Evolutionary conservation across 2,113 vertebrate species (phyloP).

Genomic region (Sebastes schlegelii): DNA sequence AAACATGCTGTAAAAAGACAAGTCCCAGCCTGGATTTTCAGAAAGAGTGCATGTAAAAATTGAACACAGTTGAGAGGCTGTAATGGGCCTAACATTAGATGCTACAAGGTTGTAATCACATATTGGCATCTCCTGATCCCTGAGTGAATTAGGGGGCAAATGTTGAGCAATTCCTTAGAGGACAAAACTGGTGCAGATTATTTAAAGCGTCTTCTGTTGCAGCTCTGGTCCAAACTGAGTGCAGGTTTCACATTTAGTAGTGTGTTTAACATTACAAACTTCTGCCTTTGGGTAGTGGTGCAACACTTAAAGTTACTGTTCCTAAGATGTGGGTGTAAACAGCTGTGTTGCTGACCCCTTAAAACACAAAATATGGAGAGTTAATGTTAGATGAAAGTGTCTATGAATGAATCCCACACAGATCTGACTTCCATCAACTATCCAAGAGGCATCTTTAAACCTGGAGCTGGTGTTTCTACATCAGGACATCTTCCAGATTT

Average conservation of each 20-base stretch:
- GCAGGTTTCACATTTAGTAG: conserved; percentile 3
- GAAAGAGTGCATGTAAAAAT: neutral
- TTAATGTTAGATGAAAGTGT: neutral
- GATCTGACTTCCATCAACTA: neutral
- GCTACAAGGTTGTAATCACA: neutral
- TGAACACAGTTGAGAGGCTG: neutral
- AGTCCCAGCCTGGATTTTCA: neutral
- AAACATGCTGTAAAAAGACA: neutral
- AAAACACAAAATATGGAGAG: neutral
- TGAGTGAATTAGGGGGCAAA: neutral
- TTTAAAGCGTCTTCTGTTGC: conserved; percentile 41
- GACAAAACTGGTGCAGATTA: conserved; percentile 53
- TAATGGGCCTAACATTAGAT: neutral
- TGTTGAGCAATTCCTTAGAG: conserved; percentile 42
- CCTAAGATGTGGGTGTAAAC: neutral
- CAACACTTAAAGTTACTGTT: neutral
- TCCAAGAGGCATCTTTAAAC: neutral
- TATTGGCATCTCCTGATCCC: conserved; percentile 9
- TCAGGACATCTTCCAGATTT: neutral
- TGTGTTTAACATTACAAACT: neutral
- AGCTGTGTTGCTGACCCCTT: neutral
- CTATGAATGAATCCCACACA: neutral
- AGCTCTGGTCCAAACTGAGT: conserved; percentile 3
- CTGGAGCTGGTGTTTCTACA: neutral
- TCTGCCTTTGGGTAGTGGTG: neutral